phyloP scores from a whole-genome alignment of 2,113 vertebrate genomes.

The Cariama cristata region DNA sequence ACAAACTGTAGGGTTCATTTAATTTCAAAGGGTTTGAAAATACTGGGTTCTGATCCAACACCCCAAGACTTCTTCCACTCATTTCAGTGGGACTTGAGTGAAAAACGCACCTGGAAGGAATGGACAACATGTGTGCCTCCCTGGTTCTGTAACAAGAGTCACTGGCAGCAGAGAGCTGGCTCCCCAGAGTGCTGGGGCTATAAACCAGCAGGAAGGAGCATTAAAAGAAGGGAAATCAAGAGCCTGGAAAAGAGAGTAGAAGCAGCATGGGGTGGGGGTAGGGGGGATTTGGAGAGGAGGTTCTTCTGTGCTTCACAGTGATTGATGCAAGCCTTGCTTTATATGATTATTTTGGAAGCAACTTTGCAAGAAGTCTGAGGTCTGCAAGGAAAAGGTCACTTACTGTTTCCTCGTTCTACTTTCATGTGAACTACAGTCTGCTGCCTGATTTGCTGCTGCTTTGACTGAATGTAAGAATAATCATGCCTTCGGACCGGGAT shows the following conservation, averaged over 20 bases:
- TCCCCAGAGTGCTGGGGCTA: background rate
- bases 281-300: background rate
- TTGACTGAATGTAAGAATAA: background rate
- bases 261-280: background rate
- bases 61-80: background rate
- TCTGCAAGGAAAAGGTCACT: background rate
- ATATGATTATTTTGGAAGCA: background rate
- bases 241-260: constrained; percentile 5
- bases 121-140: background rate
- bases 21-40: background rate
- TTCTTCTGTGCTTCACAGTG: background rate
- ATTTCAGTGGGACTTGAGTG: background rate
- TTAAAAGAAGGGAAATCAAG: background rate
- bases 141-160: background rate
- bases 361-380: background rate
- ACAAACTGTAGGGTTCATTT: background rate
- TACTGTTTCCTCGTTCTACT: background rate
- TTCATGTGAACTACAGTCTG: background rate
- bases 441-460: background rate
- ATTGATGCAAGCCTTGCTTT: background rate
- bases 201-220: constrained; percentile 13
- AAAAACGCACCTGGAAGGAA: constrained; percentile 42
- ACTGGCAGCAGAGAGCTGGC: background rate
- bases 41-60: background rate
- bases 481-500: background rate